These are phyloP conservation scores for Epistrophe grossulariae DNA, from an alignment of 2,888 invertebrate genomes.

Conservation along the genomic window DNA sequence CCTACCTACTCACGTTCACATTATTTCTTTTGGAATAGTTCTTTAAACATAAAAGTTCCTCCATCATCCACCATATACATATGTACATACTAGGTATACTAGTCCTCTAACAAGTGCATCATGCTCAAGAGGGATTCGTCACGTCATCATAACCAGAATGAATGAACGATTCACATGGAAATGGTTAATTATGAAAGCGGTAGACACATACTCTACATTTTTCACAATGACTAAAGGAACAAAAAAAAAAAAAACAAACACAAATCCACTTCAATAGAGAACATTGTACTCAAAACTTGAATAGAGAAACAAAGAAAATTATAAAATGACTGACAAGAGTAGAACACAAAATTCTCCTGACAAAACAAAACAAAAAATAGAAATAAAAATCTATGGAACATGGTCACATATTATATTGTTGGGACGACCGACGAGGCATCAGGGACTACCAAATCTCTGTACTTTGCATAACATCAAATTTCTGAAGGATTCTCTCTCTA, in stretches of 20 bases:
- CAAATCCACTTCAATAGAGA: constrained; percentile 46
- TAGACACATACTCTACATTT: constrained; percentile 44
- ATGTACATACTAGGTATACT: neutral
- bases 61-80: neutral
- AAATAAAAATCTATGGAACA: neutral
- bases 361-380: neutral
- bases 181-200: constrained; percentile 63
- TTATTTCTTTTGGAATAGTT: constrained; percentile 37
- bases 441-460: constrained; percentile 81
- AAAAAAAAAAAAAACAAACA: constrained; percentile 19
- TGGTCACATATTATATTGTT: neutral
- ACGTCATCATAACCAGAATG: constrained; percentile 28
- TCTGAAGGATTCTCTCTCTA: constrained; percentile 81
- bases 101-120: constrained; percentile 48
- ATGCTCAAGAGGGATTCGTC: constrained; percentile 59
- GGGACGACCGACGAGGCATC: no score
- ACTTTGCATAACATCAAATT: constrained; percentile 80
- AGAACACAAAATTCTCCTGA: constrained; percentile 7
- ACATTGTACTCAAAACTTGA: constrained; percentile 51
- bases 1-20: constrained; percentile 6
- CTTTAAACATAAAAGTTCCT: constrained; percentile 28
- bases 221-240: constrained; percentile 38
- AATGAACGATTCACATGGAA: constrained; percentile 60
- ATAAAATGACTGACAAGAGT: constrained; percentile 36
- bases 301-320: constrained; percentile 48